These are phyloP conservation scores for Hypomecis punctinalis DNA, from an alignment of 2,888 invertebrate genomes.

Conservation along the genomic window DNA sequence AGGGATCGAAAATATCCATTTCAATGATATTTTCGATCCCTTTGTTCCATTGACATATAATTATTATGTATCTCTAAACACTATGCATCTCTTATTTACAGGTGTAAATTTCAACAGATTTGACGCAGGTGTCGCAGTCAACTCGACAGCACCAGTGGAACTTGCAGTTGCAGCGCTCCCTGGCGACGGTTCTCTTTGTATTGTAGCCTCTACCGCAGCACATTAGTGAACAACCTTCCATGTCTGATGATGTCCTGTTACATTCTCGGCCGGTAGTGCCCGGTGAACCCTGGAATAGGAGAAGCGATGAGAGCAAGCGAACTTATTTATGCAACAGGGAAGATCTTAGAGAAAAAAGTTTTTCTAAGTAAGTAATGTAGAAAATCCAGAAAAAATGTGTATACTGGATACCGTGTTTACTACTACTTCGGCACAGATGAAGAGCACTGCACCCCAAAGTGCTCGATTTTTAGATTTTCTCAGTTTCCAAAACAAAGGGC, in stretches of 20 bases:
- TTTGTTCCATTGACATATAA: no score
- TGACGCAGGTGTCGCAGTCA: constrained; percentile 95
- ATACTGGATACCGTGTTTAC: no score
- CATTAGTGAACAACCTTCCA: constrained; percentile 94
- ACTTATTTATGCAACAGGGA: no score
- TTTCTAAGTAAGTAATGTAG: no score
- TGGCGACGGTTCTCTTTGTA: constrained; percentile 90
- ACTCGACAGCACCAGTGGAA: constrained; percentile 99
- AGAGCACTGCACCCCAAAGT: no score
- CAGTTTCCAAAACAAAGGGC: no score
- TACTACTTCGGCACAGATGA: no score
- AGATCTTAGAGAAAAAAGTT: no score
- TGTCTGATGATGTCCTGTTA: constrained; percentile 89
- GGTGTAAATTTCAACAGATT: constrained; percentile 91
- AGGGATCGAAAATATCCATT: no score
- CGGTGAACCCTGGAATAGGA: constrained; percentile 65
- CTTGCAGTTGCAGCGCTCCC: constrained; percentile 96
- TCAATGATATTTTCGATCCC: no score
- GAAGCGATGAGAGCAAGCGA: background rate
- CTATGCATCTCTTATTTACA: constrained; percentile 88
- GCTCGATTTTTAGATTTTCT: no score
- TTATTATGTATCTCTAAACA: background rate
- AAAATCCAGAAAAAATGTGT: no score
- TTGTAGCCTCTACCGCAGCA: constrained; percentile 98
- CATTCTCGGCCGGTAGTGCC: constrained; percentile 90